Percentiles rank a stretch among this genome's conserved stretches.
These are phyloP conservation scores for Nomada fabriciana DNA, from an alignment of 2,888 invertebrate genomes.

Conservation along the genomic window DNA sequence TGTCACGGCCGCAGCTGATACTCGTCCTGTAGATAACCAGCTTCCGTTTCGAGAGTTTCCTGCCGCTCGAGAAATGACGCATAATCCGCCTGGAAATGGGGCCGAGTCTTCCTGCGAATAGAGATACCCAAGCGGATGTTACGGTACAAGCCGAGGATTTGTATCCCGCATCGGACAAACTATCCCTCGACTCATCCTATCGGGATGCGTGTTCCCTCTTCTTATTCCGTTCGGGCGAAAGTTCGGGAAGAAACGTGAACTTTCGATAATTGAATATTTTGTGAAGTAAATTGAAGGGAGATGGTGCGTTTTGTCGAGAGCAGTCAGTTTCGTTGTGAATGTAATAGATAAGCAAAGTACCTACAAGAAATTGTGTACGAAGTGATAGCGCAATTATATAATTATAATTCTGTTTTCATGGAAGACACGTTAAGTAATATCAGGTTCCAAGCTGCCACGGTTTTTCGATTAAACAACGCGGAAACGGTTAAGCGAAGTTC, in stretches of 20 bases:
- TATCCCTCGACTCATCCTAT: neutral
- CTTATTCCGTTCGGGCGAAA: neutral
- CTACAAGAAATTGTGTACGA: too few species aligned
- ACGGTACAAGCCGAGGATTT: constrained; percentile 56
- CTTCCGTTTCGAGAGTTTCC: constrained; percentile 63
- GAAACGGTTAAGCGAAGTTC: too few species aligned
- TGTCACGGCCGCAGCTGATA: constrained; percentile 54
- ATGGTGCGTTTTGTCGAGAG: too few species aligned
- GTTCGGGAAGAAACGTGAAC: constrained; percentile 24
- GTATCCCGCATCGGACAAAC: constrained; percentile 4
- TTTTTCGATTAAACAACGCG: too few species aligned
- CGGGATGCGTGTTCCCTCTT: neutral
- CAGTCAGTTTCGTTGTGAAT: too few species aligned
- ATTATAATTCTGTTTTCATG: too few species aligned
- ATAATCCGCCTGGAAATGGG: constrained; percentile 58
- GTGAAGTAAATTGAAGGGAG: too few species aligned
- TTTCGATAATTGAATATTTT: neutral
- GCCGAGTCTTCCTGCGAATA: constrained; percentile 43
- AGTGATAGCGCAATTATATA: too few species aligned
- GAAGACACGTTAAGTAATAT: too few species aligned
- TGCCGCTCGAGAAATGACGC: constrained; percentile 59
- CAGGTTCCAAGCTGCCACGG: too few species aligned
- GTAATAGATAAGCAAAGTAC: too few species aligned
- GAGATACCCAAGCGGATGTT: constrained; percentile 48
- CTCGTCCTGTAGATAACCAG: constrained; percentile 59